A percentile compares a stretch with the other conserved stretches of the same genome.
These are phyloP conservation scores for Meda fulgida DNA, from an alignment of 2,797 vertebrate species.

Conservation along the genomic window DNA sequence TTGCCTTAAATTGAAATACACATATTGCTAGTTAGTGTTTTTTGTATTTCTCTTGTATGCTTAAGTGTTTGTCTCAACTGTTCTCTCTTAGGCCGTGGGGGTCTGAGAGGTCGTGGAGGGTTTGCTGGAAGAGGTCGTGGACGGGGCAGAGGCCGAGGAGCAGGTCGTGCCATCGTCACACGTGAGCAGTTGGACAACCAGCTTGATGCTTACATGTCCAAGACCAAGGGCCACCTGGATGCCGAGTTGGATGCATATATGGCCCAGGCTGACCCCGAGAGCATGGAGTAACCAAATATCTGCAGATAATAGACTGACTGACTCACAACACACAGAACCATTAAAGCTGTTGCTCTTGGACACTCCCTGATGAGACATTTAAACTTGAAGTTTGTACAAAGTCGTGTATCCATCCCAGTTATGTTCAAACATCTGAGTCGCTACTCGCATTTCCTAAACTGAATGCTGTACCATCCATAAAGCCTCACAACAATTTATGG, in stretches of 20 bases:
- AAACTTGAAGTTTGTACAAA: conserved; percentile 30
- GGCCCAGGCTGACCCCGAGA: conserved; percentile 93
- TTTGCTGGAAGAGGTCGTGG: conserved; percentile 85
- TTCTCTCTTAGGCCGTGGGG: conserved; percentile 81
- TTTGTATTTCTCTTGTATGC: neutral
- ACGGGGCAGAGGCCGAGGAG: conserved; percentile 85
- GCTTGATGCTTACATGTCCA: conserved; percentile 97
- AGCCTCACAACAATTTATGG: neutral
- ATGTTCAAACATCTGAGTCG: neutral
- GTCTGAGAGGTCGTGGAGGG: conserved; percentile 87
- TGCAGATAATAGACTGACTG: conserved; percentile 25
- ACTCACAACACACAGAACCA: neutral
- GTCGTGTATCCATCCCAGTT: neutral
- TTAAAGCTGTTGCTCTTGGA: conserved; percentile 18
- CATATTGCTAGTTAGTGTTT: too few species aligned
- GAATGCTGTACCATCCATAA: conserved; percentile 3
- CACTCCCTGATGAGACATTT: conserved; percentile 14
- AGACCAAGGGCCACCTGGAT: conserved; percentile 96
- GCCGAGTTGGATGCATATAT: conserved; percentile 97
- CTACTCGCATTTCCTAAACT: neutral
- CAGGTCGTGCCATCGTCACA: conserved; percentile 79
- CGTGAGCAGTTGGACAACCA: conserved; percentile 97
- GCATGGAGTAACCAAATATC: conserved; percentile 81
- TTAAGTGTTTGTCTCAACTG: neutral
- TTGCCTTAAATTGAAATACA: neutral